Evolutionary conservation across 1,140 invertebrate genomes (phyloP).

Genomic region (Drosophila subobscura): DNA sequence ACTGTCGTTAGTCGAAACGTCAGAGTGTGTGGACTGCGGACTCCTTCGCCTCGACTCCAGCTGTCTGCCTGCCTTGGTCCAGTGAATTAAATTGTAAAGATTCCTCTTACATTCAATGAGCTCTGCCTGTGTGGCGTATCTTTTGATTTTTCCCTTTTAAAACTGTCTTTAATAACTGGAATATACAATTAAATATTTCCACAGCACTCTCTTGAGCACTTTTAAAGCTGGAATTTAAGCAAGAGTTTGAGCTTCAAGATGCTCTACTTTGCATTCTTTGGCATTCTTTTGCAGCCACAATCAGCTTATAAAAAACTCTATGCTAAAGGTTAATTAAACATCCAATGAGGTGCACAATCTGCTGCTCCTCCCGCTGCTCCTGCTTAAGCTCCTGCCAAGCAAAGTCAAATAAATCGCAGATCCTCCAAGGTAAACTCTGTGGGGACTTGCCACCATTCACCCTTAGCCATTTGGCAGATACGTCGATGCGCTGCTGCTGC

Average conservation of each 20-base stretch:
- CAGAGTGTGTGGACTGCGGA: conserved; percentile 3
- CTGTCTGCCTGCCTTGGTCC: conserved; percentile 8
- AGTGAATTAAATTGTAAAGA: conserved; percentile 74
- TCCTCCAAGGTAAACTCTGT: too few relatives aligned
- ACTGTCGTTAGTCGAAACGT: conserved; percentile 17
- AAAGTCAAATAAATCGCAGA: conserved; percentile 32
- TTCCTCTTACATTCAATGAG: conserved; percentile 51
- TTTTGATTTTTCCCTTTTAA: conserved; percentile 36
- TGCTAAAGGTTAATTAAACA: conserved; percentile 6
- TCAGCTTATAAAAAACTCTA: neutral
- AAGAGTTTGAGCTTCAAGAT: neutral
- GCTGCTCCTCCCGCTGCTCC: neutral
- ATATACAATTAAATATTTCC: conserved; percentile 19
- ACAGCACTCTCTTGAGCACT: conserved; percentile 29
- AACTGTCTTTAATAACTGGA: conserved; percentile 30
- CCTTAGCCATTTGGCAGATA: conserved; percentile 22
- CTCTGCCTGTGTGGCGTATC: conserved; percentile 18
- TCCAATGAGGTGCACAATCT: conserved; percentile 12
- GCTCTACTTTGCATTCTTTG: too few relatives aligned
- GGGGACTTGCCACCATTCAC: conserved; percentile 9
- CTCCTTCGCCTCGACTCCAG: conserved; percentile 10
- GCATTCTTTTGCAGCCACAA: too few relatives aligned
- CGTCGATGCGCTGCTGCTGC: conserved; percentile 23
- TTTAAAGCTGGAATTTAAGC: neutral
- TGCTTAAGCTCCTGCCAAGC: conserved; percentile 9